phyloP scores from a whole-genome alignment of 2,888 invertebrate species.

The Vannuccia rotundouncinata region DNA sequence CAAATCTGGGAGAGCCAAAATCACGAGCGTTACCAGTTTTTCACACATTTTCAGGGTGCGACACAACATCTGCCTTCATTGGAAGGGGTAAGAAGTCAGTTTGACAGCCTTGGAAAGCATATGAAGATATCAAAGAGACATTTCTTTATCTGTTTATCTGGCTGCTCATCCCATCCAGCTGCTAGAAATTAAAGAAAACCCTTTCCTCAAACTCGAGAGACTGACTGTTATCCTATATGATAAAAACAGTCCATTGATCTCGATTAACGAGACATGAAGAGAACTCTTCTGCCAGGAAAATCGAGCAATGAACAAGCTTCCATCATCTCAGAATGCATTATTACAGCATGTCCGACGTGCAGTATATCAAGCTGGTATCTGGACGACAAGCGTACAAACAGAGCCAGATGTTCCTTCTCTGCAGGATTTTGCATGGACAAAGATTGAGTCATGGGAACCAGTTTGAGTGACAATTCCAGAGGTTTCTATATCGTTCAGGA shows the following conservation, averaged over 20 bases:
- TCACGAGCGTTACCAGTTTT: constrained; percentile 14
- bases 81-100: neutral
- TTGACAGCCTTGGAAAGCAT: neutral
- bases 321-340: neutral
- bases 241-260: neutral
- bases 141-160: constrained; percentile 14
- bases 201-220: neutral
- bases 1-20: neutral
- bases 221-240: neutral
- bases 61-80: constrained; percentile 14
- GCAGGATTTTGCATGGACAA: neutral
- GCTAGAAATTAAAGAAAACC: neutral
- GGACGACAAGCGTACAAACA: neutral
- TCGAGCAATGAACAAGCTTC: constrained; percentile 16
- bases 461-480: neutral
- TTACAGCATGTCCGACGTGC: constrained; percentile 20
- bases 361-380: neutral
- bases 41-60: neutral
- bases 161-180: constrained; percentile 11
- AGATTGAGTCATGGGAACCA: neutral
- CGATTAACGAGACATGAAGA: constrained; percentile 2
- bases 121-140: constrained; percentile 20
- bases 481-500: constrained; percentile 1
- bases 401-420: neutral
- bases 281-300: constrained; percentile 1